Evolutionary conservation across 2,113 vertebrate species (phyloP), one percentile per base, ranked within the genome.

Genomic region (Varanus salvator): DNA sequence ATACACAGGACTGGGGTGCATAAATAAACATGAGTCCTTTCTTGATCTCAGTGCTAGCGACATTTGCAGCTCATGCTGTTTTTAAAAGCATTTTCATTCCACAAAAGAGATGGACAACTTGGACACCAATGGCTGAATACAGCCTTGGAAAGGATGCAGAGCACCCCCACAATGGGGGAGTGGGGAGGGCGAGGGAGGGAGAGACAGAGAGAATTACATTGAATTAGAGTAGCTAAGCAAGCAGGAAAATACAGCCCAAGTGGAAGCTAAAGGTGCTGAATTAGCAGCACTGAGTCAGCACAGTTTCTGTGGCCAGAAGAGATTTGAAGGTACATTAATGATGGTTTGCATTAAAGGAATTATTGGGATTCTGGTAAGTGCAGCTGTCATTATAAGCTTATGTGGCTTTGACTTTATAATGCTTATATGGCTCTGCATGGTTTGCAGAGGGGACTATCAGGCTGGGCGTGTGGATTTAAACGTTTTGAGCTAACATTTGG

Each of bases 151-250:
- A 94, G 84, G 95, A 96, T 9, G 60, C 15, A 60, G 57, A 15
- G 57, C 38, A 44, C 38, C 38, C 38, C 38, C 38, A 60, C 12
- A 60, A 15, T 15, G 57, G 21, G 17, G 21, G 95, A 91, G 93
- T 96, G 89, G 87, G 92, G 94, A 96, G 91, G 95, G 9, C 71
- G 54, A 57, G n/a, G 60, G n/a, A 9, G 68, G 3, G 23, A 44
- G 54, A 64, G 54, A 64, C 17, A 57, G 44, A 96, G 88, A 92
- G 96, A 96, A 96, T 93, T 93, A 87, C 74, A 91, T 50, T 87
- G 95, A 93, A 93, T 95, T 95, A 95, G 94, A 94, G 95, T 94
- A 93, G 92, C 93, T 90, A 94, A 93, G 90, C 95, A 96, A 96
- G 94, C 87, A 94, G 92, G 95, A 96, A 94, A 90, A 89, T 94